Base-by-base conservation (phyloP, 2,888 invertebrate species). In the Opisthograptis luteolata region DNA sequence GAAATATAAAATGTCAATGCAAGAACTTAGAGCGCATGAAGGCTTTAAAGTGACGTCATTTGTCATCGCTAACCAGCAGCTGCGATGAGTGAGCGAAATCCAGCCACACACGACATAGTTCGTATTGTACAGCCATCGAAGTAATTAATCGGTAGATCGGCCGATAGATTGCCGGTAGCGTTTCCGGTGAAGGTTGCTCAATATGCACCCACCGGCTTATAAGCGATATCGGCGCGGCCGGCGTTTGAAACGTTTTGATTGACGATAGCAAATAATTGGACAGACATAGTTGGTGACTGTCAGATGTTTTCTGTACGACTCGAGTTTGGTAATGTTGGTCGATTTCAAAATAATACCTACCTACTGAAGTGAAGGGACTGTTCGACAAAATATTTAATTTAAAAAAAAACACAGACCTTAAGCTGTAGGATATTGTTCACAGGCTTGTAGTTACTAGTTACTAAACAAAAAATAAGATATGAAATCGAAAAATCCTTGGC, bases 141-240 rank as follows among this genome's bases (percentile, higher is more conserved):
- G 85, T 87, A 90, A 90, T 90, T 89, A 89, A 88, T 84, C 84
- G 82, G 76, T 78, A 87, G 88, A 89, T 89, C 83, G 81, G 61
- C 64, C 62, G 74, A 73, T 81, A 81, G 89, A 89, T 90, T 82
- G 79, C 80, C 86, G 72, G 87, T 83, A 84, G 85, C 87, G 68
- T 85, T 89, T 90, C 90, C 90, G 88, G 89, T 78, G 85, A 81
- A 80, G 79, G 87, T 84, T 85, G 81, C 76, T 84, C 85, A 83
- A 85, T 86, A 87, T 84, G 81, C 84, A 83, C 75, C 72, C 69
- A 67, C 67, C 67, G 64, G 74, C 73, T 72, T 76, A 75, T 72
- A 69, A 67, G 64, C 64, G 71, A 70, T 70, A 47, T 45, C 35
- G 71, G 60, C 68, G 58, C 73, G 70, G 70, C 47, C 35, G 71